Evolutionary conservation across 2,888 invertebrate genomes (phyloP), one percentile per base, ranked within the genome.

Genomic region (Allacma fusca): DNA sequence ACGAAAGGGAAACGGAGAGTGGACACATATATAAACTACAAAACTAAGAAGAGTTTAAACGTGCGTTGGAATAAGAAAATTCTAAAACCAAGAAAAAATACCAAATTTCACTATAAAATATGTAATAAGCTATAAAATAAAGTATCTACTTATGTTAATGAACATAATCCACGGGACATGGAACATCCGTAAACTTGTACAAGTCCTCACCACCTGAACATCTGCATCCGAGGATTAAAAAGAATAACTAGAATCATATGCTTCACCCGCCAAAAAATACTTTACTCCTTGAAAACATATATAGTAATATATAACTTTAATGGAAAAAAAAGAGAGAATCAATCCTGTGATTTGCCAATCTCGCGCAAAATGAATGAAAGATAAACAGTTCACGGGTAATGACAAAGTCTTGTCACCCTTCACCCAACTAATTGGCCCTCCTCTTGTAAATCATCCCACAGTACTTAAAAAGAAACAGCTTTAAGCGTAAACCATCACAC

Each of bases 51-150:
- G 50, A 50, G n/a, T 50, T 50, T 50, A 50, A 50, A 50, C 50
- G 50, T 50, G 50, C 50, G 50, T 50, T 50, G 50, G 50, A 50
- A n/a, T 50, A 50, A 50, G 50, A 50, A 50, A 50, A 50, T 50
- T 50, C 50, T 50, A 50, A 50, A 50, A 50, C n/a, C 50, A 50
- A 50, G 19, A 50, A 16, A 50, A 50, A 50, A 50, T 12, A 50
- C 50, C 5, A 50, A 50, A 50, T 50, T 50, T 50, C 50, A 50
- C 50, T 50, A 50, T 50, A 50, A 50, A 50, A 12, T 50, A 50
- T 50, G 16, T 50, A 50, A 50, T 34, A 50, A 50, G 50, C n/a
- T 50, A 50, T 50, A 50, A 50, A 50, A 50, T 50, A 50, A 50
- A 50, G 50, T 50, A 50, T 50, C 5, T 50, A 5, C 16, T n/a